Conservation (phyloP, 2,888 invertebrate genomes). For the Synergus laeviventris region DNA sequence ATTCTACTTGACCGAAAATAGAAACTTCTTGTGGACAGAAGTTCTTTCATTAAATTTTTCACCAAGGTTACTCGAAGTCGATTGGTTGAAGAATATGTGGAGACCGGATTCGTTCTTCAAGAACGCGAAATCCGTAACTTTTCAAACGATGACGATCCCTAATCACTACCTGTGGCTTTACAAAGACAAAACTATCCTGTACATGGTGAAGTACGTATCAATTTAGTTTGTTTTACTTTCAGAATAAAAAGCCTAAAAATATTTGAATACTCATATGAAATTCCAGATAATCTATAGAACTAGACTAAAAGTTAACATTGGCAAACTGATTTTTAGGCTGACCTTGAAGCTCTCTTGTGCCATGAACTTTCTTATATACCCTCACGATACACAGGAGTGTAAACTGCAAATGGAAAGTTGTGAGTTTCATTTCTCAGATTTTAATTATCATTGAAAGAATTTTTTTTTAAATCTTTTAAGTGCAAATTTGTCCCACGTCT, state of each 20-base stretch:
- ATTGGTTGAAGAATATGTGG: constrained; percentile 96
- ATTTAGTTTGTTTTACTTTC: neutral
- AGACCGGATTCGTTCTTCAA: constrained; percentile 95
- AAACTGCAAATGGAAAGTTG: constrained; percentile 96
- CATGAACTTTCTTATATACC: constrained; percentile 96
- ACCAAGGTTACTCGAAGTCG: constrained; percentile 87
- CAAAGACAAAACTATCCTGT: constrained; percentile 89
- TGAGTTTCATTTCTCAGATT: constrained; percentile 78
- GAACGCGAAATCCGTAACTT: constrained; percentile 94
- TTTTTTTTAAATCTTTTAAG: neutral
- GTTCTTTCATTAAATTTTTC: constrained; percentile 27
- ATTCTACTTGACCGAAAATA: neutral
- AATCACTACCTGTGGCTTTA: constrained; percentile 96
- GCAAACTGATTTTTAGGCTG: constrained; percentile 77
- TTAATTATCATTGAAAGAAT: neutral
- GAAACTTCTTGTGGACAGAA: neutral
- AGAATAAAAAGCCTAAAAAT: neutral
- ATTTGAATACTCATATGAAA: neutral
- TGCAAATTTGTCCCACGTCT: no score
- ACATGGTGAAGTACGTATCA: constrained; percentile 87
- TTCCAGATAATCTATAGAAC: neutral
- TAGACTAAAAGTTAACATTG: neutral
- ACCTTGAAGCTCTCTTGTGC: constrained; percentile 93
- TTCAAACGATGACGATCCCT: constrained; percentile 96
- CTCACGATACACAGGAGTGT: constrained; percentile 96